A percentile compares a stretch with the other conserved stretches of the same genome.
phyloP scores from a whole-genome alignment of 2,888 invertebrate species.

The Trichacis sp. region DNA sequence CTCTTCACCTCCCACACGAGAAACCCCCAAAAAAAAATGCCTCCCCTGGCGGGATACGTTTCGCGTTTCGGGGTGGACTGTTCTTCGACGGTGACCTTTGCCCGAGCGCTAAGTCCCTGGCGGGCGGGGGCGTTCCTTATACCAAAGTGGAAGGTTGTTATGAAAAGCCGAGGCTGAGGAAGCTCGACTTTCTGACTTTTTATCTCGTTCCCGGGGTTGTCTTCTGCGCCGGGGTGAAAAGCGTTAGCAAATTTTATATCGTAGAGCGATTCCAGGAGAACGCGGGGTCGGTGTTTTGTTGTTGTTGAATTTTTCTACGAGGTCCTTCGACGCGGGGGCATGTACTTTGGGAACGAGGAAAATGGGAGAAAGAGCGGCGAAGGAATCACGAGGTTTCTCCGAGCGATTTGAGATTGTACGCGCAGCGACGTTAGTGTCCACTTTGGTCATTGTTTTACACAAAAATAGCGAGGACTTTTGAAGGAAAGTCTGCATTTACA shows the following conservation, averaged over 20 bases:
- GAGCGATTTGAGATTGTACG: not conserved
- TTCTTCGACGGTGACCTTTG: not conserved
- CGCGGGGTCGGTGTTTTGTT: no score
- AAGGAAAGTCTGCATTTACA: not conserved
- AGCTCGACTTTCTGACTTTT: no score
- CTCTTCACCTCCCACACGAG: no score
- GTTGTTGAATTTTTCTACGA: no score
- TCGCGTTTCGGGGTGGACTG: no score
- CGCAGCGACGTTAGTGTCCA: conserved; percentile 3
- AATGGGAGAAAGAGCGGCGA: conserved; percentile 22
- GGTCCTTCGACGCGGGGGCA: not conserved
- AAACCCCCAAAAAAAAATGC: no score
- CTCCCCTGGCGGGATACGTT: no score
- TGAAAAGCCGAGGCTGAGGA: conserved; percentile 6
- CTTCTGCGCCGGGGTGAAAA: no score
- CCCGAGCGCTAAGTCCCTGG: no score
- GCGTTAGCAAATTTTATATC: not conserved
- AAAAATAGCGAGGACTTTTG: not conserved
- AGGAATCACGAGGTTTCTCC: not conserved
- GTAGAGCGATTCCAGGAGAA: no score
- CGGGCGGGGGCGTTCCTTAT: not conserved
- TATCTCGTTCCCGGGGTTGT: no score
- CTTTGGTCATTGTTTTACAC: conserved; percentile 4
- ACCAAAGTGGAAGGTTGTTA: conserved; percentile 4
- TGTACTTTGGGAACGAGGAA: not conserved